A percentile compares a stretch with the other conserved stretches of the same genome.
Conservation (phyloP, 30 jellyfish, hydroid and myxozoan genomes). For the Catostylus mosaicus region DNA sequence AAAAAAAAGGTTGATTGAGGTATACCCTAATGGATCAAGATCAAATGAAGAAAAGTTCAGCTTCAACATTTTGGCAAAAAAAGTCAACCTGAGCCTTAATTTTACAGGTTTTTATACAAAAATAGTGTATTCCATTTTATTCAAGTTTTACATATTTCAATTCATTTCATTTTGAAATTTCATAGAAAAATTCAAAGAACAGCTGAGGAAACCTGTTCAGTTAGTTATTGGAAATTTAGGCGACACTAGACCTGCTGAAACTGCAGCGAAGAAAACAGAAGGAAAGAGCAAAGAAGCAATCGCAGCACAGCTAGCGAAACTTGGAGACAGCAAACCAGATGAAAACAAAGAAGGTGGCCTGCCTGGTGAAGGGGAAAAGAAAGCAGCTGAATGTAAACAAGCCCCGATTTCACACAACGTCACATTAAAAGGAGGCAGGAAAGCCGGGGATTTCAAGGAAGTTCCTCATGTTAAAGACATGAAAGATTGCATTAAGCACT, state of each 20-base stretch:
- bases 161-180: neutral
- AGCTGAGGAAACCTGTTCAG: conserved; percentile 57
- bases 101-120: too few species aligned
- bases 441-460: conserved; percentile 94
- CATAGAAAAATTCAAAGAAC: conserved; percentile 51
- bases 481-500: conserved; percentile 77
- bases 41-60: too few species aligned
- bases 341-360: conserved; percentile 40
- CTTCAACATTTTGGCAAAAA: too few species aligned
- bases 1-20: too few species aligned
- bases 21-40: too few species aligned
- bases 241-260: conserved; percentile 45
- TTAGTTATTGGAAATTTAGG: conserved; percentile 66
- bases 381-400: conserved; percentile 66
- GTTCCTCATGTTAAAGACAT: conserved; percentile 65
- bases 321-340: conserved; percentile 24
- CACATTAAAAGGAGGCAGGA: conserved; percentile 94
- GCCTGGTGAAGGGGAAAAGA: conserved; percentile 26
- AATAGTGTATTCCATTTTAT: too few species aligned
- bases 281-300: conserved; percentile 14
- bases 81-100: too few species aligned
- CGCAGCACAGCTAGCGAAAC: conserved; percentile 45
- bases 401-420: conserved; percentile 72
- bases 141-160: too few species aligned
- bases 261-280: conserved; percentile 34